Evolutionary conservation across 64 coral and sea anemone species (phyloP), one percentile per base, ranked within the genome.

Genomic region (Montipora sp.): DNA sequence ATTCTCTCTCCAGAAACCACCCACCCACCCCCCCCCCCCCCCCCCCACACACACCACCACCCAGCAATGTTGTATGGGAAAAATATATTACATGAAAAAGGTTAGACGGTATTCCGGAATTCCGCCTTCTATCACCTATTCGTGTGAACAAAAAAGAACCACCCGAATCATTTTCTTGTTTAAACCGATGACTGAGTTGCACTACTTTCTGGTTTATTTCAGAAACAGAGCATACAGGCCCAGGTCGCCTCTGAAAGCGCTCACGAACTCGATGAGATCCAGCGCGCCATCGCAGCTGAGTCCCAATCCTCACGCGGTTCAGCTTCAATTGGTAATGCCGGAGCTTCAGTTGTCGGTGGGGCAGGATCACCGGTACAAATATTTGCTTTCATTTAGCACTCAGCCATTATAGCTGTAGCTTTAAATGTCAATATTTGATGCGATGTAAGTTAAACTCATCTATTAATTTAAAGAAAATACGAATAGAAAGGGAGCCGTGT

Each of bases 231-330:
- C 61, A 94, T 98, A 81, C 92, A 94, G 49, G 92, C 92, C 12
- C 92, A 98, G 48, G 95, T 98, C 43, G 95, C 95, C 46, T 98
- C 95, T 72, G 95, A 98, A 92, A 98, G 95, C 77, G 95, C 95
- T 36, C 93, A 94, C 20, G 95, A 98, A 24, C 46, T 98, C 5
- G 91, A 98, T 16, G 92, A 98, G 70, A 98, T 98, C 75, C 95
- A 98, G 49, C 92, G 94, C 49, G 95, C 95, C 49, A 93, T 98
- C 22, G 79, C 95, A 15, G 85, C 95, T 44, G 95, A 98, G 78
- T 98, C 95, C 78, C 95, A 98, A 79, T 94, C 95, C 10, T 98
- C 95, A 51, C 95, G 93, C n/a, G 95, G 95, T 51, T 91, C 95
- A 22, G 92, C 92, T 14, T 88, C 77, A 46, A 92, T 98, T 61